These are phyloP conservation scores for Corydoras maculifer DNA, from an alignment of 2,113 vertebrate genomes.

Conservation along the genomic window DNA sequence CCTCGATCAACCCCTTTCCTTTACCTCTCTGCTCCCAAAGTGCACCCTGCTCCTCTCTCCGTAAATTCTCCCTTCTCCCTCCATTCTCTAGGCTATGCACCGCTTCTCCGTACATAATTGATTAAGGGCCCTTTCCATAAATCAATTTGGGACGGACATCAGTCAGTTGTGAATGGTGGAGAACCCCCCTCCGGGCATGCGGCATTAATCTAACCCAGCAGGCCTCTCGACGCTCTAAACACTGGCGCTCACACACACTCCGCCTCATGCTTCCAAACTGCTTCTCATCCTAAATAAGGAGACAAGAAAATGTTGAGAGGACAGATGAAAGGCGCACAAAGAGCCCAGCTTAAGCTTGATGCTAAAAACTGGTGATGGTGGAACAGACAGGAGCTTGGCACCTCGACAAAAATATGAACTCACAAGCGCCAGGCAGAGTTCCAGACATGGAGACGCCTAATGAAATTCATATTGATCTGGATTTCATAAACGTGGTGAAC, in stretches of 20 bases:
- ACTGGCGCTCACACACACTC: conserved; percentile 35
- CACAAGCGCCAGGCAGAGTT: conserved; percentile 43
- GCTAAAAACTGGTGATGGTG: conserved; percentile 26
- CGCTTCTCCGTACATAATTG: conserved; percentile 89
- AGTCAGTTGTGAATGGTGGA: conserved; percentile 91
- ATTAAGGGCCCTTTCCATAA: conserved; percentile 98
- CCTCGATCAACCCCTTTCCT: conserved; percentile 27
- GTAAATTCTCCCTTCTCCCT: conserved; percentile 39
- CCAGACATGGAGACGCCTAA: background rate
- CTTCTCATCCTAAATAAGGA: conserved; percentile 41
- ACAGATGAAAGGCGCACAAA: conserved; percentile 42
- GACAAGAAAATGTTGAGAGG: conserved; percentile 24
- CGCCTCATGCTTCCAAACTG: conserved; percentile 27
- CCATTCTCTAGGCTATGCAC: conserved; percentile 24
- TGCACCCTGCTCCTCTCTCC: conserved; percentile 16
- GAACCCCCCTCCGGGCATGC: conserved; percentile 42
- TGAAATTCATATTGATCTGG: conserved; percentile 15
- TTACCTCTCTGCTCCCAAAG: conserved; percentile 28
- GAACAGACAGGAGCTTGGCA: conserved; percentile 18
- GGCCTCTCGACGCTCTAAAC: conserved; percentile 60
- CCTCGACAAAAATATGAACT: conserved; percentile 31
- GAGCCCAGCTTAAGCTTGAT: conserved; percentile 32
- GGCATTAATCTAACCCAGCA: conserved; percentile 70
- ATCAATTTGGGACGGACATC: conserved; percentile 99
- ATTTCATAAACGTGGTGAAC: conserved; percentile 4